A percentile compares a stretch with the other conserved stretches of the same genome.
phyloP scores from a whole-genome alignment of 2,797 vertebrate species.

The Acanthopagrus latus region DNA sequence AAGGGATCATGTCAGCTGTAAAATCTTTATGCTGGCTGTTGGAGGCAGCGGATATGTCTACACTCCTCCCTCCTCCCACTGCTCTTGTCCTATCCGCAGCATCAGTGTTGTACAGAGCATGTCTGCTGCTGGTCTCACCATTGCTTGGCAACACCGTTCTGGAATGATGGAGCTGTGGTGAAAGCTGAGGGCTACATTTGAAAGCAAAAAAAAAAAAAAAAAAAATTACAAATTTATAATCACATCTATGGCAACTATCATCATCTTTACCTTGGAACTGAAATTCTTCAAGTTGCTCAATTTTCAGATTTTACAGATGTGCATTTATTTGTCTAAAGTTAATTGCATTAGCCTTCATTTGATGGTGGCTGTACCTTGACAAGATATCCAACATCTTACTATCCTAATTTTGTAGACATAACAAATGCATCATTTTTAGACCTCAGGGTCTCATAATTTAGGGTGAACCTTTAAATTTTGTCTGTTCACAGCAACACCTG shows the following conservation, averaged over 20 bases:
- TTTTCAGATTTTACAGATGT: background rate
- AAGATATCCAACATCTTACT: background rate
- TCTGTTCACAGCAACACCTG: background rate
- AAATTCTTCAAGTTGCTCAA: background rate
- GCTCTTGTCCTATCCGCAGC: conserved; percentile 61
- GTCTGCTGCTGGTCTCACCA: conserved; percentile 72
- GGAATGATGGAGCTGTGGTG: conserved; percentile 59
- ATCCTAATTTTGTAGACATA: too few relatives aligned
- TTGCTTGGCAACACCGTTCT: conserved; percentile 83
- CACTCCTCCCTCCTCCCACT: conserved; percentile 68
- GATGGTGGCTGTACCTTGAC: background rate
- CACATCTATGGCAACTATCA: background rate
- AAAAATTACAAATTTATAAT: conserved; percentile 27
- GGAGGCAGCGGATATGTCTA: conserved; percentile 55
- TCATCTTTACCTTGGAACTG: background rate
- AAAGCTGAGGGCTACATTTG: conserved; percentile 56
- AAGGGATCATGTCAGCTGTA: conserved; percentile 40
- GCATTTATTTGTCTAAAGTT: background rate
- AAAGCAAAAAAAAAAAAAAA: conserved; percentile 41
- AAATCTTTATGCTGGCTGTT: conserved; percentile 48
- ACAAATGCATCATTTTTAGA: background rate
- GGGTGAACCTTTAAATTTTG: background rate
- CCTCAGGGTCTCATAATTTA: background rate
- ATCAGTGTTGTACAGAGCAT: conserved; percentile 60
- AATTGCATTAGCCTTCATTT: background rate